Conservation (phyloP, 2,888 invertebrate genomes). For the Drosophila hamatofila region DNA sequence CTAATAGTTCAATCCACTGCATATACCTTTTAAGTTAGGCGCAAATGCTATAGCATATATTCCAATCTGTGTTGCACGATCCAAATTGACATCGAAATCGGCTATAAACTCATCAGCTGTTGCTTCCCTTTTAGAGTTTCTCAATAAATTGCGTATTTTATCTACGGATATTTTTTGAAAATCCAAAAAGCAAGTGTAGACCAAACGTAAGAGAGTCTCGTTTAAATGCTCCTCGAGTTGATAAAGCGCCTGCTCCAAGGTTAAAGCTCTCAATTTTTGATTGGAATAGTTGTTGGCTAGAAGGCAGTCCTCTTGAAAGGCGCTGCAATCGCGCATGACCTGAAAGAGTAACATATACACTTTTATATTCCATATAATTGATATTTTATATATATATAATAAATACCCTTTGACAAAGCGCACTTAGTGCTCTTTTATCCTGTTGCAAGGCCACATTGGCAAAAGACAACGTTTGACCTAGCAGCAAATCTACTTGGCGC, state of each 20-base stretch:
- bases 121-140: slow-evolving; percentile 57
- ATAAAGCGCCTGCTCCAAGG: slow-evolving; percentile 80
- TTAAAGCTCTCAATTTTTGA: slow-evolving; percentile 80
- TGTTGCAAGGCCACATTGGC: slow-evolving; percentile 82
- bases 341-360: slow-evolving; percentile 10
- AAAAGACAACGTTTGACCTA: slow-evolving; percentile 83
- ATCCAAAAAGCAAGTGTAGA: slow-evolving; percentile 81
- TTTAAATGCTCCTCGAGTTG: slow-evolving; percentile 83
- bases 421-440: slow-evolving; percentile 83
- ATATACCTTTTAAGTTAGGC: slow-evolving; percentile 75
- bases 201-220: slow-evolving; percentile 82
- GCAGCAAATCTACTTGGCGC: slow-evolving; percentile 72
- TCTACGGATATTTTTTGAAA: slow-evolving; percentile 80
- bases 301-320: slow-evolving; percentile 81
- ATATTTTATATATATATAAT: background rate
- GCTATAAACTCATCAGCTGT: slow-evolving; percentile 81
- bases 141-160: slow-evolving; percentile 72
- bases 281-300: slow-evolving; percentile 57
- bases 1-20: background rate
- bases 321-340: slow-evolving; percentile 81
- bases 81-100: slow-evolving; percentile 84
- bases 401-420: slow-evolving; percentile 82
- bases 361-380: background rate
- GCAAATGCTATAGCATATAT: slow-evolving; percentile 83
- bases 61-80: slow-evolving; percentile 84